Conservation (phyloP, 2,797 vertebrate species). For the Rhabdophis nuchalis region DNA sequence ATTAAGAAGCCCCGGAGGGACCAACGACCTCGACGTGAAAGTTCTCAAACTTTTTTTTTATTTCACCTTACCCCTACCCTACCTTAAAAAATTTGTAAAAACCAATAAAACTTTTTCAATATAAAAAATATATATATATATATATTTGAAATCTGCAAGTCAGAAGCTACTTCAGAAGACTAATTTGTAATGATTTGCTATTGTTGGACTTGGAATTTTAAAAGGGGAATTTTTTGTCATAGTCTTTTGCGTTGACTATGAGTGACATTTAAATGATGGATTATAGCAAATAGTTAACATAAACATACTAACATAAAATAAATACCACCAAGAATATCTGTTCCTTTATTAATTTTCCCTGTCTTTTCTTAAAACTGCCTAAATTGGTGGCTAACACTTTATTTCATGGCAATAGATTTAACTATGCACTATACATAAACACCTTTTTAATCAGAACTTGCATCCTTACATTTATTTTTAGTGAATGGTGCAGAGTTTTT, state of each 20-base stretch:
- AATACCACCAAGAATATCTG: neutral
- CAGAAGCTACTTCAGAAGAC: neutral
- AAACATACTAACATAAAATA: neutral
- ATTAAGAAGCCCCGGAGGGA: no score
- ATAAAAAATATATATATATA: no score
- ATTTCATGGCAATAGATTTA: neutral
- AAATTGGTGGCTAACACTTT: neutral
- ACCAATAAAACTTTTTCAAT: no score
- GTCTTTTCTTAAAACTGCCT: neutral
- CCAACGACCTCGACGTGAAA: no score
- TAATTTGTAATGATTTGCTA: neutral
- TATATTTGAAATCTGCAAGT: neutral
- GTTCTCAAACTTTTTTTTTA: no score
- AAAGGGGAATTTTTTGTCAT: neutral
- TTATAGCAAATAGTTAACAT: neutral
- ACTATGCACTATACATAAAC: neutral
- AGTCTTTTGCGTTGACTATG: neutral
- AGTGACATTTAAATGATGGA: neutral
- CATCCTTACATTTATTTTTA: neutral
- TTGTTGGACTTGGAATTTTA: neutral
- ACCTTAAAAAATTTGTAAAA: no score
- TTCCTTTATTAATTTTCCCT: neutral
- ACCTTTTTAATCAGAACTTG: neutral
- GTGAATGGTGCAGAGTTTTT: neutral
- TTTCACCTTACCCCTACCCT: no score